A percentile compares a stretch with the other conserved stretches of the same genome.
Evolutionary conservation across 2,113 vertebrate genomes (phyloP).

Genomic region (Salvelinus sp.): DNA sequence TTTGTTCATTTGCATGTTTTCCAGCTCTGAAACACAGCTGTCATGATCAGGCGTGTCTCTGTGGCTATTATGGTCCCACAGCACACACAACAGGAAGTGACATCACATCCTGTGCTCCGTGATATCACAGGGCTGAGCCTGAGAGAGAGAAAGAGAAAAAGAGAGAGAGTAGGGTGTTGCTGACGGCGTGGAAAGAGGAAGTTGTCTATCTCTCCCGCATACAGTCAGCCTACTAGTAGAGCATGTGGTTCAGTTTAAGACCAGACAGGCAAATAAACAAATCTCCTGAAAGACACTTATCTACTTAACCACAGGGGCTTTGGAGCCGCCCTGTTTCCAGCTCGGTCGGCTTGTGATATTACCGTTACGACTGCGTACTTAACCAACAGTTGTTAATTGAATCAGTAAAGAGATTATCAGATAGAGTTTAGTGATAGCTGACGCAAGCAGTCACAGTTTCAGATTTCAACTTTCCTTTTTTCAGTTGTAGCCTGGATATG

Average conservation of each 20-base stretch:
- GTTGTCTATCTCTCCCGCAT: conserved; percentile 57
- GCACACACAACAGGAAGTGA: conserved; percentile 77
- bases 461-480: no score
- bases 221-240: conserved; percentile 48
- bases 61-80: conserved; percentile 36
- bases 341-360: no score
- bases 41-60: conserved; percentile 53
- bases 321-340: neutral
- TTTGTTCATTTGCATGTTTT: conserved; percentile 67
- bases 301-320: conserved; percentile 44
- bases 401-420: no score
- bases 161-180: conserved; percentile 43
- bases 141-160: conserved; percentile 50
- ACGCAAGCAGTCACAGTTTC: conserved; percentile 10
- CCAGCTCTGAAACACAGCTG: conserved; percentile 64
- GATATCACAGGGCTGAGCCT: conserved; percentile 60
- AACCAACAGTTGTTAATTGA: no score
- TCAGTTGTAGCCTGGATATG: no score
- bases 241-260: conserved; percentile 67
- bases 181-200: conserved; percentile 77
- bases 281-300: conserved; percentile 61
- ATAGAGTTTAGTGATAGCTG: conserved; percentile 25
- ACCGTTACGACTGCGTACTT: no score
- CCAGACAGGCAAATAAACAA: conserved; percentile 67
- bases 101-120: conserved; percentile 76